A percentile compares a stretch with the other conserved stretches of the same genome.
Conservation (phyloP, 2,113 vertebrate genomes). For the Sceloporus undulatus region DNA sequence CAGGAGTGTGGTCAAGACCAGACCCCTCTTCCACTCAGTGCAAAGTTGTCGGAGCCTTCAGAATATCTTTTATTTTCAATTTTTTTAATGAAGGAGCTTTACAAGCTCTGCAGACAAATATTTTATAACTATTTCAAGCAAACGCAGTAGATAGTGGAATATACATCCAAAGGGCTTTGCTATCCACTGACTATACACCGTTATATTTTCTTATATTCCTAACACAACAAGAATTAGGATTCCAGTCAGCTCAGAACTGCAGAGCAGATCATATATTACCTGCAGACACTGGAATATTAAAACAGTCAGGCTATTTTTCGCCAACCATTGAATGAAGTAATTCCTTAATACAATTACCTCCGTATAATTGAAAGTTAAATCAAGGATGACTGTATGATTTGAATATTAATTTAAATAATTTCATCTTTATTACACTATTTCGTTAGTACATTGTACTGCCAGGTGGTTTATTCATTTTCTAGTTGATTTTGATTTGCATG, state of each 20-base stretch:
- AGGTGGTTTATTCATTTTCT: slow-evolving; percentile 73
- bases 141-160: slow-evolving; percentile 16
- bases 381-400: slow-evolving; percentile 69
- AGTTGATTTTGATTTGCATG: slow-evolving; percentile 63
- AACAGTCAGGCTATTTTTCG: slow-evolving; percentile 71
- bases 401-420: slow-evolving; percentile 77
- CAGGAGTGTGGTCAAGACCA: too few species aligned
- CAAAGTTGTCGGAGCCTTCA: too few species aligned
- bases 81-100: too few species aligned
- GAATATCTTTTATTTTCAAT: too few species aligned
- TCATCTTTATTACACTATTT: slow-evolving; percentile 74
- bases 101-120: background rate
- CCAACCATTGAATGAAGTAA: slow-evolving; percentile 68
- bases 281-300: slow-evolving; percentile 69
- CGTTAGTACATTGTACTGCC: slow-evolving; percentile 63
- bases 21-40: too few species aligned
- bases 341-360: slow-evolving; percentile 76
- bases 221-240: slow-evolving; percentile 66
- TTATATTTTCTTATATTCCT: slow-evolving; percentile 8
- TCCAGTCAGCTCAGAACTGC: slow-evolving; percentile 61
- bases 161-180: slow-evolving; percentile 25
- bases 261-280: slow-evolving; percentile 70
- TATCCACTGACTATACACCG: slow-evolving; percentile 16
- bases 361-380: slow-evolving; percentile 79
- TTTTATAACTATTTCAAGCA: slow-evolving; percentile 38